A percentile compares a stretch with the other conserved stretches of the same genome.
phyloP scores from a whole-genome alignment of 2,797 vertebrate species.

The Dipus sagitta region DNA sequence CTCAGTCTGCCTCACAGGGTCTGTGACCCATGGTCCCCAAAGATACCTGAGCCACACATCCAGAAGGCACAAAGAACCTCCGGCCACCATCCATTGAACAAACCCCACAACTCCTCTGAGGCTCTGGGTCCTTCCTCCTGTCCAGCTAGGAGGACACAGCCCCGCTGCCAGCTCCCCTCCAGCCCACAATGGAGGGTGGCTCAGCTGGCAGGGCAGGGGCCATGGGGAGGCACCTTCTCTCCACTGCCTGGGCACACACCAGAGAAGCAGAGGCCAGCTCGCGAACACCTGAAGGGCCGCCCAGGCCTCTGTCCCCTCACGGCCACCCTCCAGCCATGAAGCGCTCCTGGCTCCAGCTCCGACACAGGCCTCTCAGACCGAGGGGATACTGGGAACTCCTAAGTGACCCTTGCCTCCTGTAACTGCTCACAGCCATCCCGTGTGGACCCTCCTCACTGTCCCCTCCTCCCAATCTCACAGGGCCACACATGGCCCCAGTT shows the following conservation, averaged over 20 bases:
- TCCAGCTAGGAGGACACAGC: not conserved
- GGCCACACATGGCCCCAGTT: not conserved
- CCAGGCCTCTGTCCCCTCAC: not conserved
- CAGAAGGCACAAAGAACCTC: not conserved
- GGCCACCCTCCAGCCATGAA: not conserved
- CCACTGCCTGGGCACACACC: not conserved
- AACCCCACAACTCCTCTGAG: not conserved
- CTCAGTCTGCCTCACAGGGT: not conserved
- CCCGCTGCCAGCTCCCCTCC: not conserved
- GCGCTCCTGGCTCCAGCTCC: not conserved
- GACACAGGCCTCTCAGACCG: too few species aligned
- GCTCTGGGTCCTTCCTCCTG: not conserved
- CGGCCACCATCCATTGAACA: not conserved
- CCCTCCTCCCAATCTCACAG: too few species aligned
- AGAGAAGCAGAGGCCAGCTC: not conserved
- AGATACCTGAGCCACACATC: not conserved
- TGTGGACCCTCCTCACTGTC: fast-evolving
- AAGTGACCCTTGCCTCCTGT: not conserved
- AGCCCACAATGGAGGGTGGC: not conserved
- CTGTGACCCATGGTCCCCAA: not conserved
- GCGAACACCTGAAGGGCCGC: not conserved
- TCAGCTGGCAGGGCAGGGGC: not conserved
- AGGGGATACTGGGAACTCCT: not conserved
- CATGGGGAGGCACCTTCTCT: not conserved
- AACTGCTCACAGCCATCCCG: not conserved